These are phyloP conservation scores for Oxyruncus cristatus DNA, from an alignment of 2,113 vertebrate species.

Conservation along the genomic window DNA sequence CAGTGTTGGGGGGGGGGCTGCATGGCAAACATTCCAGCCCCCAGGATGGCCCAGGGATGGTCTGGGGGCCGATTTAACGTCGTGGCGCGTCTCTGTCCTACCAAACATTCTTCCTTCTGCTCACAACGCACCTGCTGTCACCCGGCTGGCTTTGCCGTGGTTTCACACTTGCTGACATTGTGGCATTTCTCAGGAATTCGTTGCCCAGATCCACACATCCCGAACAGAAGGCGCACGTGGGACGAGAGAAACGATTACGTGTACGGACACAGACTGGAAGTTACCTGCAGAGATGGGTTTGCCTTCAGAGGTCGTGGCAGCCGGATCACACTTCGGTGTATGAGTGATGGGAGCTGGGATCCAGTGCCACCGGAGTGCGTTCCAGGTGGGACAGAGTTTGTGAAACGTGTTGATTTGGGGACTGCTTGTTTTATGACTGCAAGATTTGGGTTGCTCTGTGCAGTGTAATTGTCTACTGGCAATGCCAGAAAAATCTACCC, in stretches of 20 bases:
- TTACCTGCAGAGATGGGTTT: neutral
- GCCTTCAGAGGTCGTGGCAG: accelerated
- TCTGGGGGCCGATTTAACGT: neutral
- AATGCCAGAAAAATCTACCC: neutral
- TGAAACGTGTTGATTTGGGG: accelerated
- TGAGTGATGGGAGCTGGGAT: accelerated
- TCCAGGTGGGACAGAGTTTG: neutral
- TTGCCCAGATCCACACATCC: neutral
- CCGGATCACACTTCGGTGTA: accelerated
- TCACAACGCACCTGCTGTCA: neutral
- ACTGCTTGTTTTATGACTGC: neutral
- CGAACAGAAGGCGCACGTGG: accelerated
- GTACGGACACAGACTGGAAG: neutral
- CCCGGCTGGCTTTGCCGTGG: accelerated
- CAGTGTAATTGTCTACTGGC: neutral
- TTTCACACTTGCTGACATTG: neutral
- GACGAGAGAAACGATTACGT: accelerated
- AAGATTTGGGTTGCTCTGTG: neutral
- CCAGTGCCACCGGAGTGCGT: neutral
- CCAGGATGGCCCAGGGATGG: neutral
- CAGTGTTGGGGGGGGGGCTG: neutral
- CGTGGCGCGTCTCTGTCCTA: neutral
- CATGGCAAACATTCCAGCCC: neutral
- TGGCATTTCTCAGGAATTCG: neutral
- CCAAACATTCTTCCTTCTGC: neutral